A percentile compares a stretch with the other conserved stretches of the same genome.
Evolutionary conservation across 2,113 vertebrate genomes (phyloP).

Genomic region (Pachycephala philippinensis): DNA sequence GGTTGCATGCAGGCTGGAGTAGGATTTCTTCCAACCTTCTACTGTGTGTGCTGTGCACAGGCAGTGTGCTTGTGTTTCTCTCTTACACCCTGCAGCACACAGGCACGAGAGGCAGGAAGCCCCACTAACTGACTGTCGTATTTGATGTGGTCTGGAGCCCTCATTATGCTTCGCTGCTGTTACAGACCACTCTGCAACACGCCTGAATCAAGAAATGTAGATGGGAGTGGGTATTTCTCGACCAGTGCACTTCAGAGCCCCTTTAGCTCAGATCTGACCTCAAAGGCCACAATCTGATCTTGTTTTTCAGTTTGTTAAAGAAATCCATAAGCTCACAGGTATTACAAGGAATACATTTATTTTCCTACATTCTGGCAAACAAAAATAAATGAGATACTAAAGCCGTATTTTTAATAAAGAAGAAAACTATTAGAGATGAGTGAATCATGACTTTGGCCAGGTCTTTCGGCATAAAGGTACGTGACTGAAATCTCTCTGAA

Average conservation of each 20-base stretch:
- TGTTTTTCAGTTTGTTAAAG: neutral
- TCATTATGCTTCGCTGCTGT: neutral
- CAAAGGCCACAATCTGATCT: neutral
- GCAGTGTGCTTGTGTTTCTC: neutral
- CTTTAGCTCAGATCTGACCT: neutral
- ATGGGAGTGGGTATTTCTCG: neutral
- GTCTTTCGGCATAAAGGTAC: neutral
- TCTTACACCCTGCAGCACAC: accelerated
- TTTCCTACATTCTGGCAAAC: neutral
- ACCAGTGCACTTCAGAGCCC: neutral
- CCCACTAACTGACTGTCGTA: neutral
- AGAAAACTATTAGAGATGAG: neutral
- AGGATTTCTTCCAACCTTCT: neutral
- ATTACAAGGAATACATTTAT: neutral
- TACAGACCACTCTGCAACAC: neutral
- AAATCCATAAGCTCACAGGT: neutral
- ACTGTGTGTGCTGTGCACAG: accelerated
- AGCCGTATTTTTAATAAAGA: neutral
- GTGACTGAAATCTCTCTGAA: neutral
- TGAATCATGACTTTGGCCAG: neutral
- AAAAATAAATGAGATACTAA: neutral
- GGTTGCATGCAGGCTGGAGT: neutral
- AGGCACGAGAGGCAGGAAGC: neutral
- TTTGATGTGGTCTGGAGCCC: neutral
- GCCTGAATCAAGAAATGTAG: neutral